Percentiles rank a stretch among this genome's conserved stretches.
These are phyloP conservation scores for Thunnus maccoyii DNA, from an alignment of 2,113 vertebrate genomes.

Conservation along the genomic window DNA sequence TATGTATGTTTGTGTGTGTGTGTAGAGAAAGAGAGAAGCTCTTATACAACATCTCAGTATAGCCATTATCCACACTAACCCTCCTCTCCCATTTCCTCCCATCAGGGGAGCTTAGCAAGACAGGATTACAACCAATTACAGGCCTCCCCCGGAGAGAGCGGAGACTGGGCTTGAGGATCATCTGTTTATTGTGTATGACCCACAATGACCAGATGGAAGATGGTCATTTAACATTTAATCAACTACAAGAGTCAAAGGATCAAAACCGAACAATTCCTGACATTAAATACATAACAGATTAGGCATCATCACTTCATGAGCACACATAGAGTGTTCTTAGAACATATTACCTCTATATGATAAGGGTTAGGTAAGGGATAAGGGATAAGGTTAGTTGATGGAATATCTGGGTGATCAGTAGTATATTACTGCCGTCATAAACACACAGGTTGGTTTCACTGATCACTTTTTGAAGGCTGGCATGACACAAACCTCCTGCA, in stretches of 20 bases:
- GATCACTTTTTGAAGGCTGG: neutral
- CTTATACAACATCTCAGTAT: slow-evolving; percentile 64
- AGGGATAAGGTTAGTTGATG: neutral
- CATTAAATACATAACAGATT: slow-evolving; percentile 33
- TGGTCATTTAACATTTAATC: slow-evolving; percentile 63
- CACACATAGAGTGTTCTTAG: neutral
- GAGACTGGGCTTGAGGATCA: slow-evolving; percentile 56
- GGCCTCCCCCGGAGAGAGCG: slow-evolving; percentile 47
- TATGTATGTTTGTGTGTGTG: slow-evolving; percentile 9
- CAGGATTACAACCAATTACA: slow-evolving; percentile 81
- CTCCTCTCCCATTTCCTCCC: slow-evolving; percentile 61
- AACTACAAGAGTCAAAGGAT: slow-evolving; percentile 16
- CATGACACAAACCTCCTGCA: neutral
- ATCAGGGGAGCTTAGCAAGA: slow-evolving; percentile 71
- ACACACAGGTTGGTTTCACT: neutral
- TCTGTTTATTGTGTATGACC: slow-evolving; percentile 60
- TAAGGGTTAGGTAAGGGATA: too few relatives aligned
- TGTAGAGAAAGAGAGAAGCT: slow-evolving; percentile 14
- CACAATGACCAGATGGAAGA: slow-evolving; percentile 42
- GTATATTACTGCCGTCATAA: neutral
- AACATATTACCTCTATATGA: neutral
- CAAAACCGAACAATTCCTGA: slow-evolving; percentile 35
- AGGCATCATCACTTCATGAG: neutral
- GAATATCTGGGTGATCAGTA: slow-evolving; percentile 1
- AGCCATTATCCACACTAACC: slow-evolving; percentile 63